These are phyloP conservation scores for Phrixothrix hirtus DNA, from an alignment of 2,888 invertebrate genomes.

Conservation along the genomic window DNA sequence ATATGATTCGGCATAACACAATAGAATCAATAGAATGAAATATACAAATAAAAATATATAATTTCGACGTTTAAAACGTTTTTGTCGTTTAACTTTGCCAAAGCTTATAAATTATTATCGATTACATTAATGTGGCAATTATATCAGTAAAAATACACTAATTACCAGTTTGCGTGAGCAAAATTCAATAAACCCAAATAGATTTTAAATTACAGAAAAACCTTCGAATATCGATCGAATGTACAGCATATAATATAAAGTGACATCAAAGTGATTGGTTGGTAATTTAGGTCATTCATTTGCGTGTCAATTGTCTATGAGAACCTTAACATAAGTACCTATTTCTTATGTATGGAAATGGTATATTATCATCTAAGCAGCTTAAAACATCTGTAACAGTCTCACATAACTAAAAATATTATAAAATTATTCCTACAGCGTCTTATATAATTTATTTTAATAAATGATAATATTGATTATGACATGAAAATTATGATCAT, in stretches of 20 bases:
- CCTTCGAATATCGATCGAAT: slow-evolving; percentile 21
- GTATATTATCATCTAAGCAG: not conserved
- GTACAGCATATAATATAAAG: slow-evolving; percentile 17
- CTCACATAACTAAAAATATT: slow-evolving; percentile 1
- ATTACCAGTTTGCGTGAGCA: not conserved
- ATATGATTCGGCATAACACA: too few relatives aligned
- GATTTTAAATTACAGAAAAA: slow-evolving; percentile 19
- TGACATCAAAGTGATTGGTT: slow-evolving; percentile 26
- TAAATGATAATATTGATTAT: too few relatives aligned
- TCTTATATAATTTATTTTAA: too few relatives aligned
- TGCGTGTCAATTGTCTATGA: slow-evolving; percentile 29
- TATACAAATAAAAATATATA: too few relatives aligned
- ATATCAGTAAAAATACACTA: not conserved
- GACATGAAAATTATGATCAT: too few relatives aligned
- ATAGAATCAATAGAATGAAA: too few relatives aligned
- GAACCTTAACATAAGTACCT: slow-evolving; percentile 23
- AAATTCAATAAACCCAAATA: not conserved
- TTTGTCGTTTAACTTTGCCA: too few relatives aligned
- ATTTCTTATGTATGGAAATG: slow-evolving; percentile 18
- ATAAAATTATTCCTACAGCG: slow-evolving; percentile 4
- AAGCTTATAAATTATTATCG: too few relatives aligned
- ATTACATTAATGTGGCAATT: not conserved
- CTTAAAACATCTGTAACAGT: not conserved
- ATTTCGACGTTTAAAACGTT: too few relatives aligned
- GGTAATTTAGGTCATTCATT: slow-evolving; percentile 30